Conservation (phyloP, 2,888 invertebrate genomes). For the Troides oblongomaculatus region DNA sequence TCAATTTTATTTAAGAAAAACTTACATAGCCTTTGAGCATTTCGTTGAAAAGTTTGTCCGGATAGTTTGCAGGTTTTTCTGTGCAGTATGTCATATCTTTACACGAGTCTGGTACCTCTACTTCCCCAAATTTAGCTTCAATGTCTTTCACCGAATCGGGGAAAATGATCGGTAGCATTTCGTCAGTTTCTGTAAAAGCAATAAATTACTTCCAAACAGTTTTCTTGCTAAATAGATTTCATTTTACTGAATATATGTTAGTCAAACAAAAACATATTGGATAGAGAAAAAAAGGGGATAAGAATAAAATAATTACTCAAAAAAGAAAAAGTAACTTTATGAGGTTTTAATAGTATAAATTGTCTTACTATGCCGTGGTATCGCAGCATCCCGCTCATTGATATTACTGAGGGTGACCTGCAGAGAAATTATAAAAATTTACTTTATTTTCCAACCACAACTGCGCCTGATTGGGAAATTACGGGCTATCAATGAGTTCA, state of each 20-base stretch:
- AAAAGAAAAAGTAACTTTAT: too few species aligned
- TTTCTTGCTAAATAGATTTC: too few species aligned
- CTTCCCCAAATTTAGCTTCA: slow-evolving; percentile 36
- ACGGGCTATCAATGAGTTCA: too few species aligned
- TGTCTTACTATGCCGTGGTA: slow-evolving; percentile 24
- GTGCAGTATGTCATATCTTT: slow-evolving; percentile 53
- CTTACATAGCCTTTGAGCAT: slow-evolving; percentile 58
- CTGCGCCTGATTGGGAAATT: too few species aligned
- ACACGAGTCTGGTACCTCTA: slow-evolving; percentile 48
- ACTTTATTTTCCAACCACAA: too few species aligned
- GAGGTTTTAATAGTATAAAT: slow-evolving; percentile 5
- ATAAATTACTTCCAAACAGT: neutral
- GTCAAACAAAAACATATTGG: too few species aligned
- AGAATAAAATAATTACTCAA: too few species aligned
- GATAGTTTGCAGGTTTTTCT: slow-evolving; percentile 56
- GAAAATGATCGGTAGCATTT: slow-evolving; percentile 27
- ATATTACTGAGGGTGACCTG: slow-evolving; percentile 32
- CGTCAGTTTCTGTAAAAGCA: slow-evolving; percentile 9
- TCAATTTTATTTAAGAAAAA: slow-evolving; percentile 8
- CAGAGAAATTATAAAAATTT: neutral
- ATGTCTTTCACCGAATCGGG: slow-evolving; percentile 37
- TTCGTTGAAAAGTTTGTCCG: slow-evolving; percentile 52
- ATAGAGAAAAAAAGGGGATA: too few species aligned
- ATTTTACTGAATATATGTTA: too few species aligned
- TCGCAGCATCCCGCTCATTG: slow-evolving; percentile 21